Percentiles rank a stretch among this genome's conserved stretches.
Evolutionary conservation across 1,140 invertebrate species (phyloP).

Genomic region (Lutraria rhynchaena): DNA sequence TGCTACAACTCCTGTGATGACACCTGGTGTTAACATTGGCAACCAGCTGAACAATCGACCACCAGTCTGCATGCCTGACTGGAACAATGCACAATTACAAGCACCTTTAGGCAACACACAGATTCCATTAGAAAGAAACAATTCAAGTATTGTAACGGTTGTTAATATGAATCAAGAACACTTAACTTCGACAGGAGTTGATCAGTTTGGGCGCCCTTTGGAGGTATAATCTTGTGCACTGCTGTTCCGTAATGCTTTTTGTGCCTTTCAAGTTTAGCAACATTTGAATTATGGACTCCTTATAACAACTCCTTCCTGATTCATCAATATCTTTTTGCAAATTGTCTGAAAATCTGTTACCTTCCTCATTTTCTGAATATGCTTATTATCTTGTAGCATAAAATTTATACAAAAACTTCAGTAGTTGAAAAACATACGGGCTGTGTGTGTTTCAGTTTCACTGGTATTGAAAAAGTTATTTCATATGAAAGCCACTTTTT

Average conservation of each 20-base stretch:
- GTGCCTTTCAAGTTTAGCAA: constrained; percentile 5
- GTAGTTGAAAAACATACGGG: neutral
- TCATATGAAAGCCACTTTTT: too few species aligned
- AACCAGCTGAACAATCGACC: constrained; percentile 5
- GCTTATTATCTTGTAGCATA: neutral
- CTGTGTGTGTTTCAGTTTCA: too few species aligned
- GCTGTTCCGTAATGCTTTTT: constrained; percentile 8
- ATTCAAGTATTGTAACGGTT: constrained; percentile 1
- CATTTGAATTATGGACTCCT: neutral
- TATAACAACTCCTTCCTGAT: neutral
- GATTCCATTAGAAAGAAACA: neutral
- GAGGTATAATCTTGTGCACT: constrained; percentile 30
- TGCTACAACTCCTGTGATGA: neutral
- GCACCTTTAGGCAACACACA: neutral
- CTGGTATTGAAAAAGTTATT: too few species aligned
- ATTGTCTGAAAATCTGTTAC: neutral
- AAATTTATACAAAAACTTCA: neutral
- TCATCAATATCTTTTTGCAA: neutral
- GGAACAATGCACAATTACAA: neutral
- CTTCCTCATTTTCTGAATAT: neutral
- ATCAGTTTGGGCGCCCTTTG: neutral
- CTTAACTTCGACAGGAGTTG: neutral
- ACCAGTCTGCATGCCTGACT: constrained; percentile 22
- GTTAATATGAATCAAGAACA: neutral
- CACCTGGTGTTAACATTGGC: neutral